Evolutionary conservation across 2,797 vertebrate genomes (phyloP).

Genomic region (Gila robusta): DNA sequence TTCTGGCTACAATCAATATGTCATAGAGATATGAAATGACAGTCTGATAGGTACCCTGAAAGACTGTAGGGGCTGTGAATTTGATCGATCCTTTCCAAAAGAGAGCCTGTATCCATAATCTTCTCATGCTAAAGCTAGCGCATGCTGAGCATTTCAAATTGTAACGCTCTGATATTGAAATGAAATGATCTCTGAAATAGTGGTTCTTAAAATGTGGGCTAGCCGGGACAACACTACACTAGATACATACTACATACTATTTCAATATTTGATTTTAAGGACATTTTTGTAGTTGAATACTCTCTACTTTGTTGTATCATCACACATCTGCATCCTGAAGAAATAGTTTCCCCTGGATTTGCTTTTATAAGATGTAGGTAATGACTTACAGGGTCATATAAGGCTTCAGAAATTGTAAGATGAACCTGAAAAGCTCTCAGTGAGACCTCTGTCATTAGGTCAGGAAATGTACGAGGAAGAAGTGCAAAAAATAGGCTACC

Average conservation of each 20-base stretch:
- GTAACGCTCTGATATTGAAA: slow-evolving; percentile 23
- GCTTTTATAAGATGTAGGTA: background rate
- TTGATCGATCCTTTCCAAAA: slow-evolving; percentile 62
- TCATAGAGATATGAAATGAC: slow-evolving; percentile 66
- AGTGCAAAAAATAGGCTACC: slow-evolving; percentile 32
- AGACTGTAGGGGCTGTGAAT: slow-evolving; percentile 41
- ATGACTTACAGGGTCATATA: background rate
- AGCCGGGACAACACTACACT: too few relatives aligned
- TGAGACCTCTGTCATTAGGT: background rate
- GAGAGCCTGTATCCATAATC: slow-evolving; percentile 38
- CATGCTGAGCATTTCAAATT: slow-evolving; percentile 28
- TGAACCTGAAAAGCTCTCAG: slow-evolving; percentile 10
- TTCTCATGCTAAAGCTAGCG: slow-evolving; percentile 10
- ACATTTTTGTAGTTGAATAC: background rate
- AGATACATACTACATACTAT: background rate
- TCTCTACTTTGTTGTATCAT: background rate
- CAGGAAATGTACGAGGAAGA: background rate
- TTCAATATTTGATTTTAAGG: background rate
- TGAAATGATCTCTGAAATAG: background rate
- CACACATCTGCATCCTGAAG: background rate
- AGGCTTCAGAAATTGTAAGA: background rate
- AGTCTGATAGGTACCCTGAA: slow-evolving; percentile 54
- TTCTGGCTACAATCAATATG: slow-evolving; percentile 66
- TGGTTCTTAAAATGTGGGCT: background rate
- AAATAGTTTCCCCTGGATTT: background rate